These are phyloP conservation scores for Girardinus metallicus DNA, from an alignment of 2,797 vertebrate species.

Conservation along the genomic window DNA sequence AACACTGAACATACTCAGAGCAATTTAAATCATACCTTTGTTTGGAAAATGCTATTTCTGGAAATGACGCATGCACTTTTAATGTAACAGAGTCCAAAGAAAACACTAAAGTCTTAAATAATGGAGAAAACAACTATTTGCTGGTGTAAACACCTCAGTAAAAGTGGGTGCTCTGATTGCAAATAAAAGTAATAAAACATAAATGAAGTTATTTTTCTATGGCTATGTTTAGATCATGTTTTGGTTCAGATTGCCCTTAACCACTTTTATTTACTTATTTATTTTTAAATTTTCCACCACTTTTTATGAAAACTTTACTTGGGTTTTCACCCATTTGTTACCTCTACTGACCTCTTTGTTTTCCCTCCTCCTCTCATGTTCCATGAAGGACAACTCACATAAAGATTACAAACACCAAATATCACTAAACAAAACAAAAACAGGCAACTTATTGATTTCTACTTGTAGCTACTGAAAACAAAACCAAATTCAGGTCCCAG, in stretches of 20 bases:
- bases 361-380: conserved; percentile 2
- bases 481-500: conserved; percentile 16
- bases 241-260: conserved; percentile 30
- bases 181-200: neutral
- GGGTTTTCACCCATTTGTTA: conserved; percentile 15
- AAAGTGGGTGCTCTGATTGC: conserved; percentile 19
- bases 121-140: conserved; percentile 35
- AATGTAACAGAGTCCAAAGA: conserved; percentile 29
- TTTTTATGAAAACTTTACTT: conserved; percentile 7
- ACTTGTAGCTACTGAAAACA: conserved; percentile 43
- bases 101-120: conserved; percentile 33
- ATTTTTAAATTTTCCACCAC: neutral
- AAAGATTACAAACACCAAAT: conserved; percentile 13
- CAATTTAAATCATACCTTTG: conserved; percentile 20
- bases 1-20: neutral
- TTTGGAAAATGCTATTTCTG: conserved; percentile 28
- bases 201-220: conserved; percentile 35
- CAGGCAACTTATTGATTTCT: conserved; percentile 46
- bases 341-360: conserved; percentile 37
- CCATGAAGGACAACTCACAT: neutral
- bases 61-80: conserved; percentile 5
- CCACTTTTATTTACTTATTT: too few species aligned
- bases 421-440: conserved; percentile 22
- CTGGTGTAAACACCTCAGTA: conserved; percentile 21
- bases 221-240: conserved; percentile 53